Evolutionary conservation across 2,113 vertebrate genomes (phyloP), one percentile per base, ranked within the genome.

Genomic region (Ploceus nigricollis): DNA sequence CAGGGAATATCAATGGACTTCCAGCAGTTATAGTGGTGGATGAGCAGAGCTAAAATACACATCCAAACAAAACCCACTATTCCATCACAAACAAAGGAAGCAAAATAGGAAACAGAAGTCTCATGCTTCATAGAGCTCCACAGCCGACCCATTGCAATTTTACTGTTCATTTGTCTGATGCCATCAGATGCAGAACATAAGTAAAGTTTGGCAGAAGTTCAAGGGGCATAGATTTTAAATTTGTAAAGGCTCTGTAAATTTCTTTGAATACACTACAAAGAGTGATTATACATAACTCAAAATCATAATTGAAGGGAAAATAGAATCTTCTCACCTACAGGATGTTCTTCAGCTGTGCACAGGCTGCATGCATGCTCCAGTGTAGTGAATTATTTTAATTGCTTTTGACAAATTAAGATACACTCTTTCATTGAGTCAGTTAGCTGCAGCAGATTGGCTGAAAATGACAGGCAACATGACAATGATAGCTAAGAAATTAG

Each of bases 311-410:
- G 24, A 87, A 57, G 3, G 30, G 30, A 54, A 88, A 75, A 92
- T 31, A 70, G 40, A 76, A 90, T 78, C 12, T 64, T 42, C 70
- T 71, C 14, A 75, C 28, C 71, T 89, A 56, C 50, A 63, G 30
- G 45, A 78, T 66, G 30, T 66, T 89, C 64, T 83, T 68, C 60
- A 75, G 15, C 83, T 83, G 35, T 66, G 57, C 24, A 20, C 27
- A 51, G 27, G 21, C 28, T 90, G 45, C 16, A 63, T n/a, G 13
- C 28, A 64, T 82, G 64, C 93, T 90, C 33, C 64, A 84, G 19
- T 40, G 21, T 28, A 42, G 45, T 60, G 51, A 82, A 90, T 94
- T 91, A 87, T 96, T 93, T 90, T 91, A 94, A 96, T 93, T 80
- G 24, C 21, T 94, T 89, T 70, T 93, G 79, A 75, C 63, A 96